Evolutionary conservation across 2,888 invertebrate species (phyloP).

Genomic region (Philopedon plagiatum): DNA sequence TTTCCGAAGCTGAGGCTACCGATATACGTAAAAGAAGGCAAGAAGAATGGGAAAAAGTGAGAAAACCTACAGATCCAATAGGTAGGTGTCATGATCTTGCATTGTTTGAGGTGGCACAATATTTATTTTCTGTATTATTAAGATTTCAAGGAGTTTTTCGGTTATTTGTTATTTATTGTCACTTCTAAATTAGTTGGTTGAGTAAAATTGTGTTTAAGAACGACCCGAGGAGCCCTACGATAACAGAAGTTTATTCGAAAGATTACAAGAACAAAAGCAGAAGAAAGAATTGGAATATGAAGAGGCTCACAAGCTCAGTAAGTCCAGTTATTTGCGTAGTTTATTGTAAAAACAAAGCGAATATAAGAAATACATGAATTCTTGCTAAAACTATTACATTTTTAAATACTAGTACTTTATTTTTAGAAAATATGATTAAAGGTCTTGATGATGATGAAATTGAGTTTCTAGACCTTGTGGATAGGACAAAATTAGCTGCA

Average conservation of each 20-base stretch:
- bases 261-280: constrained; percentile 92
- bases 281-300: constrained; percentile 95
- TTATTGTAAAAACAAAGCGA: no score
- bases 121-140: constrained; percentile 17
- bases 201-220: constrained; percentile 71
- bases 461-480: constrained; percentile 92
- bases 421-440: constrained; percentile 85
- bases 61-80: constrained; percentile 90
- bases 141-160: constrained; percentile 29
- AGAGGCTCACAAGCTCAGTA: constrained; percentile 96
- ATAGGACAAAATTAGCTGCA: constrained; percentile 87
- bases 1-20: constrained; percentile 88
- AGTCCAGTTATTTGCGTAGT: constrained; percentile 66
- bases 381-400: no score
- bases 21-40: constrained; percentile 87
- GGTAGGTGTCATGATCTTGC: constrained; percentile 72
- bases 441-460: constrained; percentile 97
- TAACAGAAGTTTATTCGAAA: constrained; percentile 89
- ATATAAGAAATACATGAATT: no score
- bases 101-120: constrained; percentile 30
- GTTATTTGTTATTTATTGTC: neutral
- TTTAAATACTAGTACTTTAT: neutral
- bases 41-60: constrained; percentile 97
- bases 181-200: neutral
- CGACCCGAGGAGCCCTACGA: constrained; percentile 91